Conservation (phyloP, 2,113 vertebrate genomes). For the Otis tarda region DNA sequence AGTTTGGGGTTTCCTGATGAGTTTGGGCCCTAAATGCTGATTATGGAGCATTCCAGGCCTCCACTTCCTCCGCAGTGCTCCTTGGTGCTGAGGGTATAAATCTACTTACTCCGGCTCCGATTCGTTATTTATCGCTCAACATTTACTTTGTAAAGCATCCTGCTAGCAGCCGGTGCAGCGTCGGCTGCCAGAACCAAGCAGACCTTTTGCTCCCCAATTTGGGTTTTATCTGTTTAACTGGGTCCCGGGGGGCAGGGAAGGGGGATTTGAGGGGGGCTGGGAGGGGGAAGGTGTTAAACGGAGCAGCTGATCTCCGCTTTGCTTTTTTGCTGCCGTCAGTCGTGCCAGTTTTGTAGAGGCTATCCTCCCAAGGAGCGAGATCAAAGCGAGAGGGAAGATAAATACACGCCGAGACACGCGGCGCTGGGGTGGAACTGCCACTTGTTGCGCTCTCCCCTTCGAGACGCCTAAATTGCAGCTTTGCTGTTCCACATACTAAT, state of each 20-base stretch:
- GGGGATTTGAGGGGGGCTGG: neutral
- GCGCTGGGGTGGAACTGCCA: neutral
- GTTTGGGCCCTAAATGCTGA: neutral
- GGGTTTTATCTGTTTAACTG: neutral
- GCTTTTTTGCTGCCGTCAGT: neutral
- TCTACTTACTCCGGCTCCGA: neutral
- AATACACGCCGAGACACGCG: neutral
- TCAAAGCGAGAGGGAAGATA: conserved; percentile 29
- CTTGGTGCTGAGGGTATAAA: neutral
- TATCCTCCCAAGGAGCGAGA: neutral
- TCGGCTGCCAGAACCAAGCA: neutral
- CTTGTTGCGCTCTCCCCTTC: conserved; percentile 32
- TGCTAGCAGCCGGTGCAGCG: rapidly evolving
- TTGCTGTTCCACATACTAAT: conserved; percentile 35
- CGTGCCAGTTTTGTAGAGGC: neutral
- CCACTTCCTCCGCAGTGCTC: neutral
- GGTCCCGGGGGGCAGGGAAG: rapidly evolving
- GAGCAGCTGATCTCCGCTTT: neutral
- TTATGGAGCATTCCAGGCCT: neutral
- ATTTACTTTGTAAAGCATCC: neutral
- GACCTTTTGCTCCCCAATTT: neutral
- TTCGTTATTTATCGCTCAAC: conserved; percentile 19
- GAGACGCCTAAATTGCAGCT: conserved; percentile 43
- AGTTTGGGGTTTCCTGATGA: neutral
- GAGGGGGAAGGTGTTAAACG: neutral